These are phyloP conservation scores for Thereva nobilitata DNA, from an alignment of 2,888 invertebrate species.

Conservation along the genomic window DNA sequence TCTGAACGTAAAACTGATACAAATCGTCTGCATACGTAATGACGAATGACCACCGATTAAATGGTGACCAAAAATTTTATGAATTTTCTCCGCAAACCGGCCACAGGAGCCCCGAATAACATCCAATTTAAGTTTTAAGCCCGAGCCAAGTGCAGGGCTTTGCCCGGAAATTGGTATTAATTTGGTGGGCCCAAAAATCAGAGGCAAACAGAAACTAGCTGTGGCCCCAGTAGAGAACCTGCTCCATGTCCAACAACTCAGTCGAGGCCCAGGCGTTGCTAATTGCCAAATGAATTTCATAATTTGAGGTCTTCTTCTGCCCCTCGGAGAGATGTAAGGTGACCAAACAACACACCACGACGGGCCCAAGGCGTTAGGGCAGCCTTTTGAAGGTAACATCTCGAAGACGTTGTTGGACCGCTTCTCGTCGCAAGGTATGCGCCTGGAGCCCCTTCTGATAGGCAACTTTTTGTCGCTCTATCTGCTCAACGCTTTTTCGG, in stretches of 20 bases:
- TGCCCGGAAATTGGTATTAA: conserved; percentile 29
- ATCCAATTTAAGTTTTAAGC: too few species aligned
- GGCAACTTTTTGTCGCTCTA: conserved; percentile 21
- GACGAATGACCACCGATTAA: too few species aligned
- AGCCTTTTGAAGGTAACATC: neutral
- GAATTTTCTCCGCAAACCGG: too few species aligned
- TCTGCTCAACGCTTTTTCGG: conserved; percentile 13
- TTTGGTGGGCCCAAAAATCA: conserved; percentile 9
- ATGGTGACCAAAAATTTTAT: too few species aligned
- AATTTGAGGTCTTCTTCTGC: conserved; percentile 33
- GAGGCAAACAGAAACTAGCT: too few species aligned
- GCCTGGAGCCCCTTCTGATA: neutral
- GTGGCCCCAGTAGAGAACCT: too few species aligned
- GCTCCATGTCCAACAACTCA: conserved; percentile 10
- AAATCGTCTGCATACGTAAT: too few species aligned
- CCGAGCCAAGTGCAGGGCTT: neutral
- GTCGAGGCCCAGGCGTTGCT: conserved; percentile 27
- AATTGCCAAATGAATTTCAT: conserved; percentile 37
- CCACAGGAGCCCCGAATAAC: too few species aligned
- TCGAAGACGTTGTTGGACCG: neutral
- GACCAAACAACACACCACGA: conserved; percentile 21
- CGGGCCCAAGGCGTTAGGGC: conserved; percentile 23
- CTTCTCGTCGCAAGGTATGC: neutral
- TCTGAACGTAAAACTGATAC: too few species aligned
- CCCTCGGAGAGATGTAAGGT: conserved; percentile 4